Evolutionary conservation across 2,113 vertebrate species (phyloP).

Genomic region (Phodopus roborovskii): DNA sequence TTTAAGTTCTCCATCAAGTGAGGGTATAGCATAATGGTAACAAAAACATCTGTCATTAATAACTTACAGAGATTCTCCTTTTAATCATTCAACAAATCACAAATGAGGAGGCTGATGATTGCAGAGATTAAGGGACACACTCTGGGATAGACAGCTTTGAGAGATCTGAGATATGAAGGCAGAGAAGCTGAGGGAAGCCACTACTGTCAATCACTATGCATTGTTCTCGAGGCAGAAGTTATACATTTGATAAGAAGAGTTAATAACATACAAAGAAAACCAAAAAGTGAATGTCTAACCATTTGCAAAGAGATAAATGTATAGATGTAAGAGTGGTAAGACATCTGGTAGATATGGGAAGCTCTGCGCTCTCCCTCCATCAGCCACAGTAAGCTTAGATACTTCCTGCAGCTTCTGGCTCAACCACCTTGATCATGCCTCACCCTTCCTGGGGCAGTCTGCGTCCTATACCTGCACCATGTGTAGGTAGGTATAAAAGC

Average conservation of each 20-base stretch:
- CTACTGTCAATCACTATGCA: background rate
- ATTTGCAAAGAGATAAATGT: background rate
- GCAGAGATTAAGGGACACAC: constrained; percentile 28
- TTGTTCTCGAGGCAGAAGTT: background rate
- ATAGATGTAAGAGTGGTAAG: background rate
- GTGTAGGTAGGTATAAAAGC: background rate
- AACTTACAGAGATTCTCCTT: background rate
- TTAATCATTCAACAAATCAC: constrained; percentile 18
- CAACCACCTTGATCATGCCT: background rate
- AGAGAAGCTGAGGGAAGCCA: background rate
- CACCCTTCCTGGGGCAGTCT: background rate
- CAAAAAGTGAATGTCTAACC: background rate
- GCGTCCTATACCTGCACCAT: background rate
- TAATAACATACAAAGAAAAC: background rate
- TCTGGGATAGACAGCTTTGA: background rate
- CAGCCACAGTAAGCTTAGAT: too few species aligned
- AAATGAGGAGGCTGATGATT: background rate
- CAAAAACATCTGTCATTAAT: background rate
- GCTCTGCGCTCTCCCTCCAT: fast-evolving
- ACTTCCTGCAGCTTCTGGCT: background rate
- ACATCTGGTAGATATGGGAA: fast-evolving
- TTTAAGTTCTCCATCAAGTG: constrained; percentile 18
- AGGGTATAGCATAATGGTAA: background rate
- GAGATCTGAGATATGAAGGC: background rate
- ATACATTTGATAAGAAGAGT: background rate